phyloP scores from a whole-genome alignment of 2,888 invertebrate species.

The Hydrotaea diabolus region DNA sequence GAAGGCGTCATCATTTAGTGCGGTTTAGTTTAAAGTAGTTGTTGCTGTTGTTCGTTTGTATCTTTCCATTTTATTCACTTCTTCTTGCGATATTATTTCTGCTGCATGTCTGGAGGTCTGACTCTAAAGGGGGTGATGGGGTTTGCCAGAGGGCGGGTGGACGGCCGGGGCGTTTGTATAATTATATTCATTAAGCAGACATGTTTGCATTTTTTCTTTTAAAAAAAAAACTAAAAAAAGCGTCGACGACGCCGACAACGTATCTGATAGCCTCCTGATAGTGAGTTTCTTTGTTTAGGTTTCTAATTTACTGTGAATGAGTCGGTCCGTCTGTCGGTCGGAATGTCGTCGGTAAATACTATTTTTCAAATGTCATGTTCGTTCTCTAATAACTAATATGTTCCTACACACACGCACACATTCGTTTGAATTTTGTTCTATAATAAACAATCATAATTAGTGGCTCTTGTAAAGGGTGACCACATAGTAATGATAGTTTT shows the following conservation, averaged over 20 bases:
- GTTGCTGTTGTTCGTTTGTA: slow-evolving; percentile 19
- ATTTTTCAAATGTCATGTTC: slow-evolving; percentile 39
- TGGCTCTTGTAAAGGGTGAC: not conserved
- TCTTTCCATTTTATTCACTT: slow-evolving; percentile 24
- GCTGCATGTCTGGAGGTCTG: not conserved
- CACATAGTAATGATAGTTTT: too few relatives aligned
- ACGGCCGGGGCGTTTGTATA: slow-evolving; percentile 17
- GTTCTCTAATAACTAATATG: not conserved
- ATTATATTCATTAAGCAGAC: slow-evolving; percentile 65
- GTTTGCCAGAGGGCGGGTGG: not conserved
- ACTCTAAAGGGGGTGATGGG: not conserved
- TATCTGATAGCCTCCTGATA: slow-evolving; percentile 56
- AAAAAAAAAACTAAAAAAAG: slow-evolving; percentile 20
- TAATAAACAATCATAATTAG: not conserved
- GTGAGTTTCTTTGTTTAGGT: slow-evolving; percentile 61
- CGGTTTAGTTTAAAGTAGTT: slow-evolving; percentile 27
- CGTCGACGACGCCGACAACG: not conserved
- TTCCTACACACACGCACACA: too few relatives aligned
- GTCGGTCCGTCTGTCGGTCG: not conserved
- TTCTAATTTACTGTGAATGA: slow-evolving; percentile 26
- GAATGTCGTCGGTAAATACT: slow-evolving; percentile 18
- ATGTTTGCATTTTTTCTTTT: slow-evolving; percentile 41
- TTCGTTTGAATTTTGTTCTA: not conserved
- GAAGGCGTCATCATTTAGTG: slow-evolving; percentile 52
- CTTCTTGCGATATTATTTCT: not conserved